phyloP scores from a whole-genome alignment of 1,140 invertebrate genomes.

The Dryas iulia region DNA sequence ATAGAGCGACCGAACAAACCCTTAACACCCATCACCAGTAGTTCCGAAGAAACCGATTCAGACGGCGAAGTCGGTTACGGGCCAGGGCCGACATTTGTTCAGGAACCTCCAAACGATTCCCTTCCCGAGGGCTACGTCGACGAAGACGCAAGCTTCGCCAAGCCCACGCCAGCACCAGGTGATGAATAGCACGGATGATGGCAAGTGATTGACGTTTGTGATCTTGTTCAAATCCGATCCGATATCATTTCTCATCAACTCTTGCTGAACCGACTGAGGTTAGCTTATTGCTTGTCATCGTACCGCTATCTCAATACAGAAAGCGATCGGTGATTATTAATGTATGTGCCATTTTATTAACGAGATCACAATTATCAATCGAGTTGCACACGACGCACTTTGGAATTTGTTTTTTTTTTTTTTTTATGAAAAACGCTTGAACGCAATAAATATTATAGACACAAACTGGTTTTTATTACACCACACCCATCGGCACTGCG shows the following conservation, averaged over 20 bases:
- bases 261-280: constrained; percentile 22
- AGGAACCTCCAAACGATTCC: constrained; percentile 37
- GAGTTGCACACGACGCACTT: constrained; percentile 56
- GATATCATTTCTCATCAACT: constrained; percentile 29
- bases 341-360: constrained; percentile 35
- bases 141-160: constrained; percentile 54
- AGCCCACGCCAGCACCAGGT: constrained; percentile 73
- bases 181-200: constrained; percentile 70
- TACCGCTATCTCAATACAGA: constrained; percentile 35
- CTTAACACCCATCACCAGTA: constrained; percentile 3
- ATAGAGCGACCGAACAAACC: constrained; percentile 51
- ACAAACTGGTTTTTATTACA: constrained; percentile 77
- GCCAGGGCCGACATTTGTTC: constrained; percentile 42
- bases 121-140: constrained; percentile 47
- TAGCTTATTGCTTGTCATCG: constrained; percentile 21
- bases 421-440: constrained; percentile 59
- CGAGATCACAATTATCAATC: constrained; percentile 71
- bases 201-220: constrained; percentile 67
- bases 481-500: constrained; percentile 70
- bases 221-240: constrained; percentile 65
- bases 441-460: constrained; percentile 75
- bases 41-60: constrained; percentile 31
- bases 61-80: constrained; percentile 34
- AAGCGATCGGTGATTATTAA: constrained; percentile 31
- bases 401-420: no score